Evolutionary conservation across 2,113 vertebrate genomes (phyloP).

Genomic region (Tetrax tetrax): DNA sequence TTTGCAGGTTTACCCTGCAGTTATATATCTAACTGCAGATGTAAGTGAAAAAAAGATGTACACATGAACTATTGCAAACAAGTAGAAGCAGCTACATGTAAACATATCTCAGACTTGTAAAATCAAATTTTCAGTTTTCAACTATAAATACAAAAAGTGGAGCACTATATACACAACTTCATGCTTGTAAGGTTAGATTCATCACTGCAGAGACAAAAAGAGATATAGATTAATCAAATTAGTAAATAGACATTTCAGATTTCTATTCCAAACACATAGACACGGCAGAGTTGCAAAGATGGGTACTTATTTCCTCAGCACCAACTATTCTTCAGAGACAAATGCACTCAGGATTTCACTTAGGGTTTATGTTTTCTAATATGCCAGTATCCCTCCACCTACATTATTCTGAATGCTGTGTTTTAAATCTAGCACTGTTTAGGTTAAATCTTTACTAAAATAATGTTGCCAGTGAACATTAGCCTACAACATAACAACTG

Average conservation of each 20-base stretch:
- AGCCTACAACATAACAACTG: neutral
- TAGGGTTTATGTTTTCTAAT: neutral
- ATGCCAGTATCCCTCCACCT: neutral
- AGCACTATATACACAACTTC: constrained; percentile 98
- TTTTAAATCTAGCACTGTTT: neutral
- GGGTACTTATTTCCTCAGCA: neutral
- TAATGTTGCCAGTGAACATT: neutral
- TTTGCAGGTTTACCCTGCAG: constrained; percentile 61
- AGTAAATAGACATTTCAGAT: constrained; percentile 42
- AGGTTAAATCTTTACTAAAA: neutral
- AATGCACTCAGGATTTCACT: neutral
- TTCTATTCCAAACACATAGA: neutral
- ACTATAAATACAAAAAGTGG: constrained; percentile 95
- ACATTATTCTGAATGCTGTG: neutral
- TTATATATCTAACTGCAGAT: constrained; percentile 64
- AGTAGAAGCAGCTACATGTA: constrained; percentile 86
- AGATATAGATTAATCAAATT: constrained; percentile 69
- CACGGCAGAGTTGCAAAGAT: neutral
- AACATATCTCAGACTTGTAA: constrained; percentile 80
- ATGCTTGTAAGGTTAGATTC: constrained; percentile 94
- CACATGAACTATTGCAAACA: constrained; percentile 66
- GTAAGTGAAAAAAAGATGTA: constrained; percentile 60
- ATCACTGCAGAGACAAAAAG: constrained; percentile 94
- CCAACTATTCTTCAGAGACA: neutral
- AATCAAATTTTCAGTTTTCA: constrained; percentile 80